Evolutionary conservation across 2,888 invertebrate genomes (phyloP), one percentile per base, ranked within the genome.

Genomic region (Tenodera sinensis): DNA sequence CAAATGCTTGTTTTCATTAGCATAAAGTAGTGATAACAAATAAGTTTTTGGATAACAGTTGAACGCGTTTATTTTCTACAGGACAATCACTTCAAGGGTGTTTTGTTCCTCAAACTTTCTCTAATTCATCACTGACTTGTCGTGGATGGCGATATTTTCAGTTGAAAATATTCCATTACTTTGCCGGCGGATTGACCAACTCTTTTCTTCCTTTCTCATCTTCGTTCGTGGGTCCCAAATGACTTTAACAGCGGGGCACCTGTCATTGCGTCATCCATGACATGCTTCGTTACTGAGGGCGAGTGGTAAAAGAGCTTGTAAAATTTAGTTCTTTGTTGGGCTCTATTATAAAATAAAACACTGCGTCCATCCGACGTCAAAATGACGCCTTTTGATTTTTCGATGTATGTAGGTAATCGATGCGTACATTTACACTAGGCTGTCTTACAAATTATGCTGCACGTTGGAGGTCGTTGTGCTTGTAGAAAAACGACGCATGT

Each of bases 231-330:
- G 28, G 85, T 54, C 85, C 85, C 85, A 85, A 85, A 85, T 85
- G 85, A 85, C 85, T 85, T 85, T 85, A 85, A 83, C 88, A 42
- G 88, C 83, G 84, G 84, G 71, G 14, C 28, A 54, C 71, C 84
- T 88, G 88, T 84, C 88, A 71, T 42, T 85, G 42, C 84, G 83
- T 83, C 85, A 85, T 83, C 28, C 85, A n/a, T 85, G 85, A 85
- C 47, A 85, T 27, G 85, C 54, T 28, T 85, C 85, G 85, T 25
- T 71, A 34, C 54, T 30, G 34, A 15, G 34, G 84, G 84, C 84
- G 25, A 84, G 47, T n/a, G 54, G 54, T 85, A 85, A 85, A 85
- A 54, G 85, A 15, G 85, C 85, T 54, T 47, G 47, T 47, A 42
- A 85, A 85, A 27, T 15, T 71, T 25, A 20, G 20, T 20, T 71